These are phyloP conservation scores for Meandrusa payeni DNA, from an alignment of 2,888 invertebrate species.

Conservation along the genomic window DNA sequence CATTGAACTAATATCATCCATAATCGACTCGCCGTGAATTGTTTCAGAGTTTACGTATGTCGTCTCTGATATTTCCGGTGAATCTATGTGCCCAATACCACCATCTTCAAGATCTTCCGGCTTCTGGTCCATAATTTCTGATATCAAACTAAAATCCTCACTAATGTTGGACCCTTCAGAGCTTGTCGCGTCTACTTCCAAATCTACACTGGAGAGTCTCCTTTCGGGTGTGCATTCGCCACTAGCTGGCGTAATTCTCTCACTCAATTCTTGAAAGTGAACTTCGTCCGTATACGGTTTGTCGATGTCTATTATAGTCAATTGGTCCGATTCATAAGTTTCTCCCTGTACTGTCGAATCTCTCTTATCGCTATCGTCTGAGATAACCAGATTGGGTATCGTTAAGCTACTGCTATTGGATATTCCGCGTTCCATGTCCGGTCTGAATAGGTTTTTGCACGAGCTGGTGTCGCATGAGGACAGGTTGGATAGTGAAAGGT, in stretches of 20 bases:
- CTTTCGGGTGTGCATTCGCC: slow-evolving; percentile 67
- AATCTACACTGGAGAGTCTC: slow-evolving; percentile 64
- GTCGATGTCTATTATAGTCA: slow-evolving; percentile 85
- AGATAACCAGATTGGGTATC: slow-evolving; percentile 73
- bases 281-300: slow-evolving; percentile 73
- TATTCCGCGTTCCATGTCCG: slow-evolving; percentile 52
- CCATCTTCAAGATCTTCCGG: slow-evolving; percentile 64
- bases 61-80: slow-evolving; percentile 89
- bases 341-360: slow-evolving; percentile 72
- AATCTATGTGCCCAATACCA: slow-evolving; percentile 90
- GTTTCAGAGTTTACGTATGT: slow-evolving; percentile 85
- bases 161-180: slow-evolving; percentile 84
- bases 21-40: slow-evolving; percentile 88
- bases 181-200: slow-evolving; percentile 78
- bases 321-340: slow-evolving; percentile 81
- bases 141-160: slow-evolving; percentile 86
- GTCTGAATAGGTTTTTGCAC: slow-evolving; percentile 65
- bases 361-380: slow-evolving; percentile 70
- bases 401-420: slow-evolving; percentile 69
- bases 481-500: slow-evolving; percentile 65
- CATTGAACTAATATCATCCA: slow-evolving; percentile 89
- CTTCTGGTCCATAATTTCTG: slow-evolving; percentile 83
- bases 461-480: slow-evolving; percentile 74
- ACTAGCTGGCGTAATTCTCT: slow-evolving; percentile 55
- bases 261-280: slow-evolving; percentile 59